Percentiles rank a stretch among this genome's conserved stretches.
Conservation (phyloP, 2,888 invertebrate genomes). For the Andrena bicolor region DNA sequence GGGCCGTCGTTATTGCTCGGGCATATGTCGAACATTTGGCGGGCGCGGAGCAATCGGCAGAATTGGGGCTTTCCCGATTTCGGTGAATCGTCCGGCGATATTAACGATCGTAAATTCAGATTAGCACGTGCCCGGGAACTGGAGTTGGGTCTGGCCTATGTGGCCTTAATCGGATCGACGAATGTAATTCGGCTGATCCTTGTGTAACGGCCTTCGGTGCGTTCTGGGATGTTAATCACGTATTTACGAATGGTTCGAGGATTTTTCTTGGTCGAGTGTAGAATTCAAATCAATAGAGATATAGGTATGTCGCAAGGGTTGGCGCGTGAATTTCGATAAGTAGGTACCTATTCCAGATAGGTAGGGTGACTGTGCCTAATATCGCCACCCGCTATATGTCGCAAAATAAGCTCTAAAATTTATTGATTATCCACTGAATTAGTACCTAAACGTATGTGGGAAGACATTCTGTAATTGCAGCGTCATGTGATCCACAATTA, state of each 20-base stretch:
- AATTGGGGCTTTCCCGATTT: constrained; percentile 49
- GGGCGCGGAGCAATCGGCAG: constrained; percentile 4
- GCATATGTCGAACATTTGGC: constrained; percentile 68
- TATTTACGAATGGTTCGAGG: background rate
- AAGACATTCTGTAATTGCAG: too few species aligned
- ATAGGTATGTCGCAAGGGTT: background rate
- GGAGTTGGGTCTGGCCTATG: background rate
- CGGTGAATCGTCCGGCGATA: constrained; percentile 35
- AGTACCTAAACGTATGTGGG: too few species aligned
- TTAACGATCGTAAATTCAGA: constrained; percentile 53
- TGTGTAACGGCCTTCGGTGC: constrained; percentile 27
- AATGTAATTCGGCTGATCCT: constrained; percentile 30
- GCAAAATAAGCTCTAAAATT: too few species aligned
- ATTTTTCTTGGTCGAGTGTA: background rate
- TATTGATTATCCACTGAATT: too few species aligned
- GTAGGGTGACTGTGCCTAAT: too few species aligned
- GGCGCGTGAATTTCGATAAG: constrained; percentile 12
- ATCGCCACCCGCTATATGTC: too few species aligned
- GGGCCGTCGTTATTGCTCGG: constrained; percentile 51
- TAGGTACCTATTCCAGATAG: constrained; percentile 28
- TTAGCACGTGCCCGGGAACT: constrained; percentile 23
- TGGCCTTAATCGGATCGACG: constrained; percentile 45
- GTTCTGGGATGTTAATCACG: background rate
- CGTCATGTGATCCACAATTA: too few species aligned
- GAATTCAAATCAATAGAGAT: constrained; percentile 1